Base-by-base conservation (phyloP, 2,113 vertebrate genomes). In the Chaenocephalus aceratus region DNA sequence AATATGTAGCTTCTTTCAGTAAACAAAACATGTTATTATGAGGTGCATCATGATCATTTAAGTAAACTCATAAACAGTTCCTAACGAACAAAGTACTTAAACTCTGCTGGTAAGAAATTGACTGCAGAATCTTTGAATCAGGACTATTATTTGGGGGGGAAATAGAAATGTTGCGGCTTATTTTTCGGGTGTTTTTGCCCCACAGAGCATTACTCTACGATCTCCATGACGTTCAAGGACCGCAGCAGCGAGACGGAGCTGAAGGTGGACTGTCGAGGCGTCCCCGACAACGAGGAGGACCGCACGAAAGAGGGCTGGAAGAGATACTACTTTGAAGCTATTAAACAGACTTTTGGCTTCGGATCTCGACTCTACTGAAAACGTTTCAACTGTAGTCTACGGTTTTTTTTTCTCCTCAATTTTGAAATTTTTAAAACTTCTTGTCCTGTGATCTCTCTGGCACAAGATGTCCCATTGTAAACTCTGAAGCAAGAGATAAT, bases 281-380 rank as follows among this genome's bases (percentile, higher is more conserved):
- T 99, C 79, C 98, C 98, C 6, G 94, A 96, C 62, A 95, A 85
- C 0, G 97, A 99, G 91, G 98, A 98, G 81, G 98, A 99, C 85
- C 94, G 96, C 83, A 99, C 97, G 48, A 96, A 95, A 89, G 96
- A 97, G 82, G 98, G 98, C 86, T 99, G 98, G 98, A 96, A 96
- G 93, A 95, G 96, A 92, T 98, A 99, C 91, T 99, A 99, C 93
- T 98, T 99, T 0, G 96, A 97, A 68, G 95, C 97, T 90, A 99
- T 99, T 77, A 99, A 98, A 96, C 97, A 98, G 96, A 99, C 98
- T 65, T 99, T 99, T 93, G 98, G 98, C 84, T 99, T 94, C 0
- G 98, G 97, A 0, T 96, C 97, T 13, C 94, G 95, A 71, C 96
- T 99, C 77, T 96, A 95, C 91, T 98, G 96, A 96, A 72, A 36